Conservation (phyloP, 2,797 vertebrate species). For the Falco columbarius region DNA sequence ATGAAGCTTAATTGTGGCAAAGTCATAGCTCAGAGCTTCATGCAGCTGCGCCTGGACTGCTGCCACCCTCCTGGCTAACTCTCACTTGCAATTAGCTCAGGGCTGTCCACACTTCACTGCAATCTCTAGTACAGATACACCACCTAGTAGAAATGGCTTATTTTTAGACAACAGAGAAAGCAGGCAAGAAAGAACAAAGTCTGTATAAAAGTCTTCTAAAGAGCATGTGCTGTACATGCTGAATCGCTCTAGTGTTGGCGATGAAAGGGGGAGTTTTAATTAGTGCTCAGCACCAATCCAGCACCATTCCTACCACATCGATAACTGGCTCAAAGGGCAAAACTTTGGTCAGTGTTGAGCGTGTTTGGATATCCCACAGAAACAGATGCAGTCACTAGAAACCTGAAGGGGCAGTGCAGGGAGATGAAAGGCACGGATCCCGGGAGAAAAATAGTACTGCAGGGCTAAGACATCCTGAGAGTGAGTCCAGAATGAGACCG, state of each 20-base stretch:
- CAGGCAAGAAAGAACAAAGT: not conserved
- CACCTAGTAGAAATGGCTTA: not conserved
- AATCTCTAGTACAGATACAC: not conserved
- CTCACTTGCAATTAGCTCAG: not conserved
- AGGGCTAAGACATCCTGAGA: not conserved
- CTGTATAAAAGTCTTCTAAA: not conserved
- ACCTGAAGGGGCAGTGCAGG: not conserved
- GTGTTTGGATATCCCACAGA: not conserved
- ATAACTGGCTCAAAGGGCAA: not conserved
- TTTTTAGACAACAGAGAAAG: not conserved
- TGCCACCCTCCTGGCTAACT: not conserved
- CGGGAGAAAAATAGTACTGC: not conserved
- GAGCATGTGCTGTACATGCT: not conserved
- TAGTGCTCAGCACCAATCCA: rapidly evolving
- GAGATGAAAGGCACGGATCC: not conserved
- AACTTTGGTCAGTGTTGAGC: not conserved
- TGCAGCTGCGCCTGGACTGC: not conserved
- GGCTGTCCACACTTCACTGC: not conserved
- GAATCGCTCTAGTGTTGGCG: rapidly evolving
- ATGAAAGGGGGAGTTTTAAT: not conserved
- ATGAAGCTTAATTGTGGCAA: not conserved
- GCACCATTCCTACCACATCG: rapidly evolving
- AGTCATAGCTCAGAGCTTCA: not conserved
- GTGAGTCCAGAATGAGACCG: not conserved
- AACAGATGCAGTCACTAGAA: not conserved